Evolutionary conservation across 2,888 invertebrate species (phyloP).

Genomic region (Andricus quercusramuli): DNA sequence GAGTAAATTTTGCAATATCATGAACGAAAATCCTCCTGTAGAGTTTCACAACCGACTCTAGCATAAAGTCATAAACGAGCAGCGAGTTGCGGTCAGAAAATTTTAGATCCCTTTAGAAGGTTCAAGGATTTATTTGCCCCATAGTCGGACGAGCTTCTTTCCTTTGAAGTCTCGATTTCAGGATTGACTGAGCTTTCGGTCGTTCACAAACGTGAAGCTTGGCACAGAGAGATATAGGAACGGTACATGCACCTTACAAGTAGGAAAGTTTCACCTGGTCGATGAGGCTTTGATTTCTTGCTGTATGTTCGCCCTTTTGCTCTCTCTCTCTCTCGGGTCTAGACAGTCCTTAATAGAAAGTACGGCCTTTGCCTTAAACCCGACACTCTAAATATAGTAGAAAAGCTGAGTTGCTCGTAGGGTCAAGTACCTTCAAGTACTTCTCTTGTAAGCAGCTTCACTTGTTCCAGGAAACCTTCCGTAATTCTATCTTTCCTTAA

Average conservation of each 20-base stretch:
- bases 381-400: no score
- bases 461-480: no score
- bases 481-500: no score
- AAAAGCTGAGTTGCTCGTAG: no score
- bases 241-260: slow-evolving; percentile 33
- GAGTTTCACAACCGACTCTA: not conserved
- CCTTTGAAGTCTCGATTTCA: slow-evolving; percentile 59
- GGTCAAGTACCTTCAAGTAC: no score
- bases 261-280: slow-evolving; percentile 18
- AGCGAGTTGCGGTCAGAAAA: slow-evolving; percentile 16
- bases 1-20: no score
- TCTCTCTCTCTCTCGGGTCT: slow-evolving; percentile 44
- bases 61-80: slow-evolving; percentile 24
- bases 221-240: slow-evolving; percentile 23
- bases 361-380: slow-evolving; percentile 14
- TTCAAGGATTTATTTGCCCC: slow-evolving; percentile 17
- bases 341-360: slow-evolving; percentile 53
- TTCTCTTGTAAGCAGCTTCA: no score
- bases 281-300: slow-evolving; percentile 54
- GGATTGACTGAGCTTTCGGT: slow-evolving; percentile 57
- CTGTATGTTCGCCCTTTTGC: slow-evolving; percentile 42
- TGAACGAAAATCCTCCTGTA: not conserved
- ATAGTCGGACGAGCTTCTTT: slow-evolving; percentile 28
- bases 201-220: slow-evolving; percentile 3
- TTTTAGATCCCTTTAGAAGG: slow-evolving; percentile 14